These are phyloP conservation scores for Oxyteleia sp. DNA, from an alignment of 2,888 invertebrate species.

Conservation along the genomic window DNA sequence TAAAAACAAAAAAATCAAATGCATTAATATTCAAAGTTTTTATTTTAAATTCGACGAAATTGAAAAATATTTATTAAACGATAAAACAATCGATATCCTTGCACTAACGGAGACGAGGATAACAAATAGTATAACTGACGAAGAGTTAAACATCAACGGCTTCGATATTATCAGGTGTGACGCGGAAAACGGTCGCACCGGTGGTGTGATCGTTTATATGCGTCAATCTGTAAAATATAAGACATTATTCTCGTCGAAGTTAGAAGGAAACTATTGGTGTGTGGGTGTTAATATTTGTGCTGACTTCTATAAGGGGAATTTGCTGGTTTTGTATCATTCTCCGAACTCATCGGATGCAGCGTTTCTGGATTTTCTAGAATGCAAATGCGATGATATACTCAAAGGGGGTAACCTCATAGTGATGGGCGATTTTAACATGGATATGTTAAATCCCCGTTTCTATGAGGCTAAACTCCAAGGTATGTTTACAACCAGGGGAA, in stretches of 20 bases:
- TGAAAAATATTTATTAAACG: conserved; percentile 1
- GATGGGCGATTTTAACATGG: conserved; percentile 26
- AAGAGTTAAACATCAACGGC: not conserved
- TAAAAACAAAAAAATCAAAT: not conserved
- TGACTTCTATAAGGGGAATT: not conserved
- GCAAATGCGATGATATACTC: not conserved
- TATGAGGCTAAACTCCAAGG: conserved; percentile 18
- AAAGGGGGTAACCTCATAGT: conserved; percentile 15
- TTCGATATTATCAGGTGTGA: conserved; percentile 5
- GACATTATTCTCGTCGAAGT: not conserved
- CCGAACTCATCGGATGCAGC: not conserved
- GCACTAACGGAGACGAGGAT: not conserved
- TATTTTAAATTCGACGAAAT: conserved; percentile 11
- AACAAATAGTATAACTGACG: not conserved
- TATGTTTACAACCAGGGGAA: conserved; percentile 27
- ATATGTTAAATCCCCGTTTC: conserved; percentile 29
- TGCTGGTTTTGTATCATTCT: conserved; percentile 1
- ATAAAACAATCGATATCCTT: conserved; percentile 8
- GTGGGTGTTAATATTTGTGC: not conserved
- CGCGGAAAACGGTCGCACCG: not conserved
- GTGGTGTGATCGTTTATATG: conserved; percentile 3
- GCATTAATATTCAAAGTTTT: not conserved
- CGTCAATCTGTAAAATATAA: not conserved
- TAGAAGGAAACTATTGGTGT: conserved; percentile 15
- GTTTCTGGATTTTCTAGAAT: conserved; percentile 3